Base-by-base conservation (phyloP, 2,888 invertebrate species). In the Andrena bucephala region DNA sequence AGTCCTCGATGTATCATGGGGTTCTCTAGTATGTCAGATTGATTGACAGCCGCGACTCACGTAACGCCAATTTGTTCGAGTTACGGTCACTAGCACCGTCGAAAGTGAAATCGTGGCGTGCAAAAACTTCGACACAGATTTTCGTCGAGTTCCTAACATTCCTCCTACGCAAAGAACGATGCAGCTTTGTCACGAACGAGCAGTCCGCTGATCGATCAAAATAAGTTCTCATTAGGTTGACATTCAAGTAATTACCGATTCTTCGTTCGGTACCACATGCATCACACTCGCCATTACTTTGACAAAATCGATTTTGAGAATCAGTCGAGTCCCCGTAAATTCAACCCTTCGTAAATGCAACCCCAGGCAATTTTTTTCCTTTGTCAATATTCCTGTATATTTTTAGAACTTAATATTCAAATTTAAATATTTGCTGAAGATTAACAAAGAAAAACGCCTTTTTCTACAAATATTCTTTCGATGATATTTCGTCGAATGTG, bases 51-150 rank as follows among this genome's bases (percentile, higher is more conserved):
- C 74, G 67, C 62, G 66, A 67, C 67, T 85, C 84, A 77, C 74
- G 78, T 87, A 83, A 88, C 68, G 81, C 52, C 87, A 85, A 88
- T 87, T 88, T 86, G 89, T 85, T 86, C 87, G 83, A 85, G 86
- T 81, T 88, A 88, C 87, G 87, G 77, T 87, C 70, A 77, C 84
- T 60, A 73, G 70, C 83, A 72, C 54, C 76, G 86, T 71, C 73
- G 88, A 88, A 89, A 89, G 89, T 89, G 89, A 89, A 89, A 88
- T 85, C 86, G 87, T 57, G 6, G 50, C 54, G 36, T 71, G 83
- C 65, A 89, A 89, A 86, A 88, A 86, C 80, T 20, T 48, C 71
- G 73, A 59, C 77, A 75, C 66, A 76, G 76, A 84, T 86, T 79
- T 73, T 82, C 82, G 68, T 24, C 76, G 20, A 62, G 65, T 80